Percentiles rank a stretch among this genome's conserved stretches.
Evolutionary conservation across 2,113 vertebrate genomes (phyloP).

Genomic region (Hoplias malabaricus): DNA sequence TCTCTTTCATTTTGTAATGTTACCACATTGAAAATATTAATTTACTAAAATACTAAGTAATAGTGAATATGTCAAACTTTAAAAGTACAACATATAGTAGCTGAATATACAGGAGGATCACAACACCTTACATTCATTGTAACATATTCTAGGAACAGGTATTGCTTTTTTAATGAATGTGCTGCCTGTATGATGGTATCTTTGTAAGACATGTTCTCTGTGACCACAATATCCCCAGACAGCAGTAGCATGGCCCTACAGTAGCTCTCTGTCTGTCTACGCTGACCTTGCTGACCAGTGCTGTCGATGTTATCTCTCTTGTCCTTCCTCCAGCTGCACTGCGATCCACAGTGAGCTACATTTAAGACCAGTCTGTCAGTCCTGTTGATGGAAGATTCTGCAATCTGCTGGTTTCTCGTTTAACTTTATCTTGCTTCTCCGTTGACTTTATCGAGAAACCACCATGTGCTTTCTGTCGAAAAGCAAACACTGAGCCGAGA

Average conservation of each 20-base stretch:
- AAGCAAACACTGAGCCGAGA: background rate
- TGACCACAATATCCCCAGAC: conserved; percentile 29
- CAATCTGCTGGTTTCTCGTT: conserved; percentile 24
- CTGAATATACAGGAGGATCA: background rate
- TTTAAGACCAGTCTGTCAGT: conserved; percentile 47
- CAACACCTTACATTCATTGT: background rate
- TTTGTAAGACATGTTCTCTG: conserved; percentile 5
- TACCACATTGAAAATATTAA: too few relatives aligned
- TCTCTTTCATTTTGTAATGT: too few relatives aligned
- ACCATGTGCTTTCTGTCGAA: background rate
- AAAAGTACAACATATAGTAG: too few relatives aligned
- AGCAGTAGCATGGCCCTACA: background rate
- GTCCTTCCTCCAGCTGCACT: background rate
- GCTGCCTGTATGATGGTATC: conserved; percentile 6
- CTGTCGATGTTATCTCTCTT: conserved; percentile 42
- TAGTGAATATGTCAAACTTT: too few relatives aligned
- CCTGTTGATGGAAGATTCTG: conserved; percentile 46
- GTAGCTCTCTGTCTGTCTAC: conserved; percentile 23
- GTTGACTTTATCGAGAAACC: conserved; percentile 20
- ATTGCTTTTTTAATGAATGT: background rate
- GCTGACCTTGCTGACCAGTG: conserved; percentile 19
- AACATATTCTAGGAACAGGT: background rate
- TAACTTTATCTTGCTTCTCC: conserved; percentile 35
- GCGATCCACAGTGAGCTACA: conserved; percentile 56
- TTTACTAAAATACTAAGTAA: too few relatives aligned